Evolutionary conservation across 2,888 invertebrate genomes (phyloP).

Genomic region (Acleris literana): DNA sequence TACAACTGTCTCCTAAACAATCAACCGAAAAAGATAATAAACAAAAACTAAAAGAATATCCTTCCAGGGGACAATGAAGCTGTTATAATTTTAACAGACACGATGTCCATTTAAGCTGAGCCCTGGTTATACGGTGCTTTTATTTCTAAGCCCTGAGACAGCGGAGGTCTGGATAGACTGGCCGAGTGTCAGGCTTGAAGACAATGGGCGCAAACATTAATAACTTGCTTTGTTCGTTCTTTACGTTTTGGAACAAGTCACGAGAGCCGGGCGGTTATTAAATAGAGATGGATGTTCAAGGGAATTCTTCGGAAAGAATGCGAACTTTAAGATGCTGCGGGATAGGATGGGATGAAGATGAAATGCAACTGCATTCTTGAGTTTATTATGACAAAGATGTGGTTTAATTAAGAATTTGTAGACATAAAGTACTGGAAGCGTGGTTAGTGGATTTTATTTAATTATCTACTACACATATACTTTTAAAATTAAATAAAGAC

Average conservation of each 20-base stretch:
- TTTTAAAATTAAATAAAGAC: too few species aligned
- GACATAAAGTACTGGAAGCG: too few species aligned
- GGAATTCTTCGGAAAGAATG: constrained; percentile 7
- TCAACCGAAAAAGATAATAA: constrained; percentile 31
- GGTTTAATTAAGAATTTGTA: too few species aligned
- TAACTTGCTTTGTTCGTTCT: constrained; percentile 72
- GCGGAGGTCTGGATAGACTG: constrained; percentile 50
- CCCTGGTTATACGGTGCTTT: constrained; percentile 44
- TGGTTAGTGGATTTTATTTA: too few species aligned
- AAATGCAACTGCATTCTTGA: background rate
- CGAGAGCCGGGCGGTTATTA: constrained; percentile 45
- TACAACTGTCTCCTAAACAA: constrained; percentile 33
- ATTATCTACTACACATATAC: too few species aligned
- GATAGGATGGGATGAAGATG: too few species aligned
- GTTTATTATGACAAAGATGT: too few species aligned
- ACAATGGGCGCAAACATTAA: constrained; percentile 79
- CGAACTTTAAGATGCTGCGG: background rate
- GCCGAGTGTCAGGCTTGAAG: constrained; percentile 64
- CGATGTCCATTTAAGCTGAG: constrained; percentile 55
- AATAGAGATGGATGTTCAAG: constrained; percentile 7
- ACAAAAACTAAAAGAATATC: constrained; percentile 43
- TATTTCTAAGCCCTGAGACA: constrained; percentile 39
- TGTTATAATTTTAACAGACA: constrained; percentile 67
- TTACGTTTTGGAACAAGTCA: constrained; percentile 50
- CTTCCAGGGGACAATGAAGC: constrained; percentile 68